Base-by-base conservation (phyloP, 2,113 vertebrate genomes). In the Pteropus alecto region DNA sequence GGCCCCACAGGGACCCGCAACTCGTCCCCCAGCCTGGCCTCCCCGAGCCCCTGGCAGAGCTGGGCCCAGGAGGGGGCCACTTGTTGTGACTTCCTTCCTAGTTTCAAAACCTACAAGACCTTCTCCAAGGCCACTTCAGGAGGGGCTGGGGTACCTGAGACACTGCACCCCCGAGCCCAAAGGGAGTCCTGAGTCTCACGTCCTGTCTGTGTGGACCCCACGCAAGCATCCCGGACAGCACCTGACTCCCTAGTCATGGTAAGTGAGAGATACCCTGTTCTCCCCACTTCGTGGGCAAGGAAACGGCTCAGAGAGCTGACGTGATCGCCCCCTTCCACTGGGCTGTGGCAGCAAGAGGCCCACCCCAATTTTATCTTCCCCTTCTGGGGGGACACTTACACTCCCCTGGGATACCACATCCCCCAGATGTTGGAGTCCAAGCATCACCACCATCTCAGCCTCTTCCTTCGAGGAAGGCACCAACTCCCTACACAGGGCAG, bases 271-370 rank as follows among this genome's bases (percentile, higher is more conserved):
- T 6, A 1, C 15, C 13, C 83, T 14, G 7, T 46, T n/a, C 84
- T 58, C 43, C 48, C 30, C 43, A 21, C 0, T 3, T 48, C 46
- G 54, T 19, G 1, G 51, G 21, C 8, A 1, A 18, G 63, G 15
- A 21, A 19, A 19, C 7, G 7, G 41, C 83, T 46, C 56, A 18
- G 81, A 26, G 24, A 21, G 8, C 84, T 33, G 30, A 6, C 0
- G 0, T 4, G 43, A 16, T 3, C 14, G 12, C 24, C 21, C 22
- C 0, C 0, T 38, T 33, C 30, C 5, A 1, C 35, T 2, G 35
- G 35, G 0, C 0, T 35, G 0, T 0, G 2, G 48, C 70, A 35
- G 65, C 12, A 0, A 5, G 9, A 38, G 43, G 30, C 22, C 12
- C 38, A 0, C 1, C 1, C 28, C 38, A 5, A 1, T 3, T 9